These are phyloP conservation scores for Malurus splendens DNA, from an alignment of 2,797 vertebrate species.

Conservation along the genomic window DNA sequence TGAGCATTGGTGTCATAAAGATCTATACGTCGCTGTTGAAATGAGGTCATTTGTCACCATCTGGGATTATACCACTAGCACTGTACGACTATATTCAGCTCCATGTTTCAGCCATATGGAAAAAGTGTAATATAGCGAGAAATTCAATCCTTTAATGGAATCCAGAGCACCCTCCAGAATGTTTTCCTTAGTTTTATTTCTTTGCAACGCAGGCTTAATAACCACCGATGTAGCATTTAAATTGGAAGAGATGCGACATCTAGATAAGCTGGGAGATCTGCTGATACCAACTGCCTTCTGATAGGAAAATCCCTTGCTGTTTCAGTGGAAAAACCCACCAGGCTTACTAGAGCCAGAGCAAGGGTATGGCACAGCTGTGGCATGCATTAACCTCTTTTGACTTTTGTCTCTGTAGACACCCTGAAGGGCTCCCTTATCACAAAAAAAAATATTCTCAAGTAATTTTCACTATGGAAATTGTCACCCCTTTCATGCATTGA, in stretches of 20 bases:
- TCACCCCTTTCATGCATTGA: neutral
- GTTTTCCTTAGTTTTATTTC: constrained; percentile 49
- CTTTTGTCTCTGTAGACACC: constrained; percentile 5
- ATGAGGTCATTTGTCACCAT: constrained; percentile 48
- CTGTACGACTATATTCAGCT: neutral
- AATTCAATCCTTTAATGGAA: constrained; percentile 60
- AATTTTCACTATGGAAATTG: neutral
- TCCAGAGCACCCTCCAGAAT: constrained; percentile 51
- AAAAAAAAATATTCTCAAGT: neutral
- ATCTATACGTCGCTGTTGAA: constrained; percentile 41
- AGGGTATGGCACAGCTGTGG: constrained; percentile 26
- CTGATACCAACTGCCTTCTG: constrained; percentile 31
- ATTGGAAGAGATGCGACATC: constrained; percentile 46
- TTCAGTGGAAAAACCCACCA: constrained; percentile 42
- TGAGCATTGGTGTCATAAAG: constrained; percentile 14
- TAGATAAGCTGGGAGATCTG: constrained; percentile 56
- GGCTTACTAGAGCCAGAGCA: constrained; percentile 5
- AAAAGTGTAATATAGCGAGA: constrained; percentile 52
- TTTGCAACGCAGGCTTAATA: constrained; percentile 32
- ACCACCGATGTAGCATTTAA: constrained; percentile 41
- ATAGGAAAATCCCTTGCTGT: constrained; percentile 49
- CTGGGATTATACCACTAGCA: constrained; percentile 50
- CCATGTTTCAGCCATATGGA: constrained; percentile 53
- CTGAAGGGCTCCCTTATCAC: neutral
- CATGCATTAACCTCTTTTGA: constrained; percentile 41